A percentile compares a stretch with the other conserved stretches of the same genome.
Conservation (phyloP, 2,797 vertebrate species). For the Gadopsis bispinosus region DNA sequence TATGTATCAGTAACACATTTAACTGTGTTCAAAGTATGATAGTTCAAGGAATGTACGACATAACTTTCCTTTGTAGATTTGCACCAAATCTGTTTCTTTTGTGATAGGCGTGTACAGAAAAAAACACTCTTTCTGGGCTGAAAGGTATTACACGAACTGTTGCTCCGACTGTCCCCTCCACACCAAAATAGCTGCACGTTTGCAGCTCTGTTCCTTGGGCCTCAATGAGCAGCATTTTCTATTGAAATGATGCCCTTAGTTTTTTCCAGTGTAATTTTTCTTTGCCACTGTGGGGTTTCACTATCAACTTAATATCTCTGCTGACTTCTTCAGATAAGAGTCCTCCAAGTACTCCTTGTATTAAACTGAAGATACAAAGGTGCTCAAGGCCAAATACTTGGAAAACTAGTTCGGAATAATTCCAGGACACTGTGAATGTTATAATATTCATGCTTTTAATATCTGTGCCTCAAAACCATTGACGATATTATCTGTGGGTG, state of each 20-base stretch:
- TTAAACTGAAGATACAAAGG: slow-evolving; percentile 30
- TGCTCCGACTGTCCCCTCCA: background rate
- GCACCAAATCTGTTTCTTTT: background rate
- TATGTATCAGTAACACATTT: too few relatives aligned
- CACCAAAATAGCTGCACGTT: background rate
- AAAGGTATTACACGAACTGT: background rate
- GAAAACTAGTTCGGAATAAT: slow-evolving; percentile 28
- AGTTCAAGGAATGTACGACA: background rate
- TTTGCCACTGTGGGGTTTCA: background rate
- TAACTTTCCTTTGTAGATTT: background rate
- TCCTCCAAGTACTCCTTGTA: slow-evolving; percentile 1
- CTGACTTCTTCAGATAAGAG: slow-evolving; percentile 12
- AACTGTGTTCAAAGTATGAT: background rate
- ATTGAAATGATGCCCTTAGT: background rate
- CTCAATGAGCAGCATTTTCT: background rate
- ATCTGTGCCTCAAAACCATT: slow-evolving; percentile 41
- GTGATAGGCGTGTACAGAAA: background rate
- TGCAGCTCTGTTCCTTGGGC: background rate
- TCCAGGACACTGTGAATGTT: slow-evolving; percentile 18
- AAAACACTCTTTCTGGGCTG: too few relatives aligned
- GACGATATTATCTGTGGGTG: slow-evolving; percentile 52
- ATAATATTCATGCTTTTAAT: slow-evolving; percentile 43
- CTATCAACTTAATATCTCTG: slow-evolving; percentile 16
- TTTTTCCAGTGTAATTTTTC: background rate
- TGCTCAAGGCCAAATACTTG: slow-evolving; percentile 26